phyloP scores from a whole-genome alignment of 2,888 invertebrate species.

The Lumbricus terrestris region DNA sequence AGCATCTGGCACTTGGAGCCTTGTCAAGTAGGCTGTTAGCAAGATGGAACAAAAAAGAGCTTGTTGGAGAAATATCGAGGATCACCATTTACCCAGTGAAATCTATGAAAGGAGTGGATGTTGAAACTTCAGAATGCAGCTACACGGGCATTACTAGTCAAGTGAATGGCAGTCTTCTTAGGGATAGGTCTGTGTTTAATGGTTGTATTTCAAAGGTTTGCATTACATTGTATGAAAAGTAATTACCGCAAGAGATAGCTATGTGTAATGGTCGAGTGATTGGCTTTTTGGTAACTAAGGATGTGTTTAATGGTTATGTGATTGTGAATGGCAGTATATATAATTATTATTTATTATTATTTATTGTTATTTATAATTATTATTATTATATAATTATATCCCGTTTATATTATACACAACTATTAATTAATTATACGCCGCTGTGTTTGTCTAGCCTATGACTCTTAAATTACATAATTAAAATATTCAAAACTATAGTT shows the following conservation, averaged over 20 bases:
- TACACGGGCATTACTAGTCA: neutral
- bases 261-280: neutral
- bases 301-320: neutral
- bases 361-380: too few species aligned
- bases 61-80: slow-evolving; percentile 19
- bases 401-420: too few species aligned
- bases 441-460: too few species aligned
- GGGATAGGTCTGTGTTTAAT: neutral
- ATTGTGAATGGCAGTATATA: neutral
- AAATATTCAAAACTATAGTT: too few species aligned
- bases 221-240: too few species aligned
- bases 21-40: neutral
- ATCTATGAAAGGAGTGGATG: slow-evolving; percentile 27
- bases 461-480: too few species aligned
- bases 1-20: neutral
- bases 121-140: slow-evolving; percentile 23
- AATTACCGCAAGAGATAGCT: neutral
- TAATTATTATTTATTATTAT: neutral
- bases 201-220: too few species aligned
- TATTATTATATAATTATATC: too few species aligned
- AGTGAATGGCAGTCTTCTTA: slow-evolving; percentile 16
- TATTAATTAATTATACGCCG: too few species aligned
- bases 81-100: slow-evolving; percentile 30
- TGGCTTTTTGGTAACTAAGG: neutral
- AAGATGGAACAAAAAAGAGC: neutral